Conservation (phyloP, 2,113 vertebrate genomes). For the Holacanthus passer region DNA sequence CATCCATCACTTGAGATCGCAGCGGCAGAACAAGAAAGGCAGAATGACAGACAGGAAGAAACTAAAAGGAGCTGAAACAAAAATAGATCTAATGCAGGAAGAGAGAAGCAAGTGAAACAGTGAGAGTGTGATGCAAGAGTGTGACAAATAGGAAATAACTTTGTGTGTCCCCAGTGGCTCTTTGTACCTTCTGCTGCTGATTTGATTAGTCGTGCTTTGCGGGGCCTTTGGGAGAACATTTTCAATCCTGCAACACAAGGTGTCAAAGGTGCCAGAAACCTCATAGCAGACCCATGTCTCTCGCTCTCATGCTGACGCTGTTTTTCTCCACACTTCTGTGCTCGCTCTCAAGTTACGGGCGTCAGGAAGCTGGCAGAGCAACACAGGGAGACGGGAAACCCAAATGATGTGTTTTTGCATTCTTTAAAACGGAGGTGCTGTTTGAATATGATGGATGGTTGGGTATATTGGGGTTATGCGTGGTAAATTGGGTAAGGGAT, state of each 20-base stretch:
- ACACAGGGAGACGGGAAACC: conserved; percentile 22
- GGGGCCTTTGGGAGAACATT: conserved; percentile 38
- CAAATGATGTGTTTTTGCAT: conserved; percentile 13
- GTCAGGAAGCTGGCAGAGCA: conserved; percentile 50
- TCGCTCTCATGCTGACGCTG: conserved; percentile 25
- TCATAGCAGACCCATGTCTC: conserved; percentile 28
- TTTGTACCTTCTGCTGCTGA: conserved; percentile 52
- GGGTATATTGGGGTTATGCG: conserved; percentile 10
- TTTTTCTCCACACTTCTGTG: conserved; percentile 27
- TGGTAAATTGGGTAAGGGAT: conserved; percentile 4
- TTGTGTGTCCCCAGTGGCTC: conserved; percentile 49
- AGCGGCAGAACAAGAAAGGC: conserved; percentile 10
- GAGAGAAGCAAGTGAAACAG: conserved; percentile 18
- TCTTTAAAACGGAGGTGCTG: conserved; percentile 25
- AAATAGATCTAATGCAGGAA: conserved; percentile 43
- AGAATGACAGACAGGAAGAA: conserved; percentile 17
- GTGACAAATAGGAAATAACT: conserved; percentile 50
- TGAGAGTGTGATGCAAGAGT: conserved; percentile 31
- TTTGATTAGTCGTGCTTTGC: conserved; percentile 73
- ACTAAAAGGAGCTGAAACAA: conserved; percentile 12
- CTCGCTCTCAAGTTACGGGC: conserved; percentile 47
- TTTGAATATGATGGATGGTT: conserved; percentile 48
- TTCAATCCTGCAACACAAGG: conserved; percentile 57
- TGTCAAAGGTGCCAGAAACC: conserved; percentile 62
- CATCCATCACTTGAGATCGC: conserved; percentile 43